Evolutionary conservation across 2,888 invertebrate species (phyloP).

Genomic region (Cotesia congregata): DNA sequence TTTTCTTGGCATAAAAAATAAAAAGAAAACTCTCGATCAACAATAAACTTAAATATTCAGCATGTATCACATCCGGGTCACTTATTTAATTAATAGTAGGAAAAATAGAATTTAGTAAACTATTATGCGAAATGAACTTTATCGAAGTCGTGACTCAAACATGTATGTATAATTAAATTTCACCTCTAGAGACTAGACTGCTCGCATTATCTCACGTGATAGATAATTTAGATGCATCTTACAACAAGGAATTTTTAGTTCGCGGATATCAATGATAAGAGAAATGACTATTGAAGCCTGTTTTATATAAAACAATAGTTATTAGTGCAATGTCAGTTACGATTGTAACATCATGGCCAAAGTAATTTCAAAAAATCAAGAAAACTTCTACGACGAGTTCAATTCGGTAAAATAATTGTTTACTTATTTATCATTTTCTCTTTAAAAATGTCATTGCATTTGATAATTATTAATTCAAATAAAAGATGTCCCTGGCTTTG

Average conservation of each 20-base stretch:
- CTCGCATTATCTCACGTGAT: not conserved
- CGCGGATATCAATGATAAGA: not conserved
- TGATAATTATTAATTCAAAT: not conserved
- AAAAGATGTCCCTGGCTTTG: not conserved
- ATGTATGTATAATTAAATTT: not conserved
- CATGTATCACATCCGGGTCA: too few species aligned
- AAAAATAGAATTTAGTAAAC: not conserved
- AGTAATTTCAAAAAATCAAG: conserved; percentile 2
- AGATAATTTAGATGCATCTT: not conserved
- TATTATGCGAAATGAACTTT: not conserved
- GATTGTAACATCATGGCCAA: not conserved
- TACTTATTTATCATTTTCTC: not conserved
- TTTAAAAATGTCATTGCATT: not conserved
- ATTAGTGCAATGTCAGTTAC: not conserved
- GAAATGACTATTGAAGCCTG: not conserved
- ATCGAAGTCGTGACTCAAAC: not conserved
- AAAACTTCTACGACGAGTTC: not conserved
- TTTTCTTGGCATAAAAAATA: not conserved
- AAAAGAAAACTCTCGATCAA: too few species aligned
- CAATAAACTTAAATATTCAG: too few species aligned
- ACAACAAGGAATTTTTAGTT: not conserved
- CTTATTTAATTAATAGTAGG: not conserved
- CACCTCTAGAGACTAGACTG: not conserved
- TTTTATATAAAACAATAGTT: not conserved
- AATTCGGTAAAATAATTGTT: not conserved